Evolutionary conservation across 2,888 invertebrate genomes (phyloP), one percentile per base, ranked within the genome.

Genomic region (Alcis repandata): DNA sequence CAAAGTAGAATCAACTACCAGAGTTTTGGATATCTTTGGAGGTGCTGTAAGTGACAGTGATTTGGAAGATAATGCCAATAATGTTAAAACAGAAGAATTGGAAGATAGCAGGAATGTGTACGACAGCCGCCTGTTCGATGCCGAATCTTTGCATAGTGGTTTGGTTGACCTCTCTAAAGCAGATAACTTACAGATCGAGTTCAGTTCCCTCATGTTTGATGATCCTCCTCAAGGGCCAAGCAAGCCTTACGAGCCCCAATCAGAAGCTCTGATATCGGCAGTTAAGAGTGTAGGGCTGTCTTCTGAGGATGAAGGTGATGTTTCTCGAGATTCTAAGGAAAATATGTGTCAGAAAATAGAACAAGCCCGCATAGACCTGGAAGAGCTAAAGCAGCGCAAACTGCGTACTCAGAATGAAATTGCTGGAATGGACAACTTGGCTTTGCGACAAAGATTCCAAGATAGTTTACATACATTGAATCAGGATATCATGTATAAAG

Each of bases 21-120:
- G 58, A 58, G 90, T 91, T 53, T 89, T 90, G 48, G 98, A 98
- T 76, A 97, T 98, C 80, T 99, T 99, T 91, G 99, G 98, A 33
- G 98, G 98, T 71, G 96, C 97, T 33, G 96, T 98, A 0, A 98
- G 98, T 79, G 98, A 98, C 76, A 98, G 98, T 40, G 97, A 97
- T 69, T 86, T 92, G 51, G 96, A 96, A 61, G 98, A 98, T 67
- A 95, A 95, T 78, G 94, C 95, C 20, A 96, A 96, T 86, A 96
- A 96, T 86, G 95, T 96, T 2, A 97, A 97, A 6, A 62, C 64
- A 67, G 54, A 41, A 13, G 51, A 67, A 79, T 91, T 97, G 73
- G 97, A 97, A 77, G 97, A 97, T 75, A 97, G 96, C 71, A 94
- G 95, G 49, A 92, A 97, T 0, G 95, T 95, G 0, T 96, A 95